A percentile compares a stretch with the other conserved stretches of the same genome.
Conservation (phyloP, 2,113 vertebrate genomes). For the Eolophus roseicapilla region DNA sequence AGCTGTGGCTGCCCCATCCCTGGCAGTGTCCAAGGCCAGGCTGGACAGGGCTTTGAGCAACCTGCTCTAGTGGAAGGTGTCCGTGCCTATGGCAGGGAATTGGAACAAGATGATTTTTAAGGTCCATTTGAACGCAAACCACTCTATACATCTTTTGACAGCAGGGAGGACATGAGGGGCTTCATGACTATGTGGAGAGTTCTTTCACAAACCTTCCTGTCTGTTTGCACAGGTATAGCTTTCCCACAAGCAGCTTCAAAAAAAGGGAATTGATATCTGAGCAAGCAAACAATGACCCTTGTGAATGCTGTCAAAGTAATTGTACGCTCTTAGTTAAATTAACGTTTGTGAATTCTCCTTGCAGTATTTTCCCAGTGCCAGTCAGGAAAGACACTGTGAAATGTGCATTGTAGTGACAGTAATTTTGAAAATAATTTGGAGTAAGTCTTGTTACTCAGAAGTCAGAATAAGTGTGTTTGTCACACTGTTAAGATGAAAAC, state of each 20-base stretch:
- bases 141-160: background rate
- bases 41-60: background rate
- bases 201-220: background rate
- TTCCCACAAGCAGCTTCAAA: background rate
- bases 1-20: background rate
- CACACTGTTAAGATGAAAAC: background rate
- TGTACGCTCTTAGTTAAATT: constrained; percentile 20
- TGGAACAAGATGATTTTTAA: background rate
- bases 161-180: background rate
- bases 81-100: background rate
- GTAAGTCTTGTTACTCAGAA: background rate
- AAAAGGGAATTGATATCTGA: background rate
- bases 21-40: background rate
- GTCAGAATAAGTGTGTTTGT: constrained; percentile 4
- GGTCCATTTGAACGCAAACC: background rate
- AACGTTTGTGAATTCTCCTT: constrained; percentile 16
- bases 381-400: background rate
- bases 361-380: constrained; percentile 3
- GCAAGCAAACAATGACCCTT: background rate
- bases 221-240: background rate
- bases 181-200: background rate
- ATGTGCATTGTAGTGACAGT: constrained; percentile 28
- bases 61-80: background rate
- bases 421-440: background rate
- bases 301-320: constrained; percentile 23